Conservation (phyloP, 2,888 invertebrate genomes). For the Pseudeuparius sepicola region DNA sequence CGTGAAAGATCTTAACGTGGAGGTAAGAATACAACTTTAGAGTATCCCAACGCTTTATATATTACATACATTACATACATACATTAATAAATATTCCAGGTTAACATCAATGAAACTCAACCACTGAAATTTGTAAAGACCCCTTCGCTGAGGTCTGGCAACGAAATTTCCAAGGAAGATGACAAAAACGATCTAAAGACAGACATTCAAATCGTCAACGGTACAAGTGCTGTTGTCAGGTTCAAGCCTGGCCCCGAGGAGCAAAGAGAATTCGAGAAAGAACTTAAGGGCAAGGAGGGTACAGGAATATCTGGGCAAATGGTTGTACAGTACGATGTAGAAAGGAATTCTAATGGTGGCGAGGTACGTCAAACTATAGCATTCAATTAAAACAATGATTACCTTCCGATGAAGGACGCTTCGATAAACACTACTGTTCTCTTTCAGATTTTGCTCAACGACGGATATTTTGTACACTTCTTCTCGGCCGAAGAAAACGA, state of each 20-base stretch:
- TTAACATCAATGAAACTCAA: conserved; percentile 53
- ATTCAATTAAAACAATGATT: no score
- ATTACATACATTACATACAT: no score
- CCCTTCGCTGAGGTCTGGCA: conserved; percentile 54
- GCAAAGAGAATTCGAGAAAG: conserved; percentile 45
- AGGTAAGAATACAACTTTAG: no score
- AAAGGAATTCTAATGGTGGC: conserved; percentile 47
- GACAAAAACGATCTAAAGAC: conserved; percentile 38
- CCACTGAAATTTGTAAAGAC: conserved; percentile 50
- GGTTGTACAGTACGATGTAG: conserved; percentile 59
- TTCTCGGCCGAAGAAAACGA: conserved; percentile 53
- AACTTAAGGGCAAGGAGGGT: conserved; percentile 34
- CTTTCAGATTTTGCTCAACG: not conserved
- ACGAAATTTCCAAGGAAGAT: conserved; percentile 50
- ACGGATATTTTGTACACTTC: conserved; percentile 71
- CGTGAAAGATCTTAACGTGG: conserved; percentile 54
- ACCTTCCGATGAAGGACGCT: no score
- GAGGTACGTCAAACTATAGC: no score
- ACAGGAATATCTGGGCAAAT: conserved; percentile 50
- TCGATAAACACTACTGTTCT: no score
- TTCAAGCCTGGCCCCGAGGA: conserved; percentile 51
- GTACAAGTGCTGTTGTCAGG: conserved; percentile 37
- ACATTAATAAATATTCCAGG: no score
- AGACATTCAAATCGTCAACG: conserved; percentile 27
- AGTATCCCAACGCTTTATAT: no score